Percentiles rank a stretch among this genome's conserved stretches.
Conservation (phyloP, 2,797 vertebrate species). For the Etheostoma perlongum region DNA sequence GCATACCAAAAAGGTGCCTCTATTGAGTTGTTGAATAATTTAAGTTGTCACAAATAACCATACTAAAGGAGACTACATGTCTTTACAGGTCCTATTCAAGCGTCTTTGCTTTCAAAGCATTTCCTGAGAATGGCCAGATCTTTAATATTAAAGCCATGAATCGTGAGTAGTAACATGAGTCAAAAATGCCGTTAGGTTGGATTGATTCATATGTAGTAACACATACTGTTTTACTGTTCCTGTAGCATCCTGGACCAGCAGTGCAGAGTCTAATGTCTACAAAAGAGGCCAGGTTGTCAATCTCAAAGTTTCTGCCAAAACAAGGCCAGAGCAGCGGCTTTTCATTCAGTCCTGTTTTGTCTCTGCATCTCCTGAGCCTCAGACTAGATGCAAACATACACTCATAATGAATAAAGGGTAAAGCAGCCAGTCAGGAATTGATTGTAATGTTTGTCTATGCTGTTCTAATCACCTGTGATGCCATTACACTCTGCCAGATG, state of each 20-base stretch:
- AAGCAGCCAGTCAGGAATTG: not conserved
- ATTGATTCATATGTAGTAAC: not conserved
- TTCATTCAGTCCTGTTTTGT: constrained; percentile 79
- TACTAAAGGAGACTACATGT: not conserved
- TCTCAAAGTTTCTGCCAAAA: constrained; percentile 67
- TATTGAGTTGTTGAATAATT: fast-evolving
- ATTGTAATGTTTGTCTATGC: not conserved
- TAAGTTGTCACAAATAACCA: fast-evolving
- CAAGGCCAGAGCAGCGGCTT: constrained; percentile 56
- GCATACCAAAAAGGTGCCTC: constrained; percentile 57
- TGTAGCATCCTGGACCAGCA: constrained; percentile 72
- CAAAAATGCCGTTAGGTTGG: fast-evolving
- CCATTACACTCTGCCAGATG: constrained; percentile 66
- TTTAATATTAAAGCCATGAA: constrained; percentile 70
- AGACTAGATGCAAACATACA: constrained; percentile 37
- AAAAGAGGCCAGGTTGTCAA: constrained; percentile 68
- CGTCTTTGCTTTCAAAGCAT: not conserved
- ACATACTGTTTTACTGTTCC: not conserved
- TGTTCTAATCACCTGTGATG: not conserved
- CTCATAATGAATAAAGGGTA: constrained; percentile 82
- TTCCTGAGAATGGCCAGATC: not conserved
- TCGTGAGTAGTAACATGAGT: constrained; percentile 45
- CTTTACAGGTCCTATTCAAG: constrained; percentile 30
- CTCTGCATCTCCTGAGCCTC: constrained; percentile 59
- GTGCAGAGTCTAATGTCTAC: constrained; percentile 60